Percentiles rank a stretch among this genome's conserved stretches.
Conservation (phyloP, 2,888 invertebrate species). For the Chaitophorus viminalis region DNA sequence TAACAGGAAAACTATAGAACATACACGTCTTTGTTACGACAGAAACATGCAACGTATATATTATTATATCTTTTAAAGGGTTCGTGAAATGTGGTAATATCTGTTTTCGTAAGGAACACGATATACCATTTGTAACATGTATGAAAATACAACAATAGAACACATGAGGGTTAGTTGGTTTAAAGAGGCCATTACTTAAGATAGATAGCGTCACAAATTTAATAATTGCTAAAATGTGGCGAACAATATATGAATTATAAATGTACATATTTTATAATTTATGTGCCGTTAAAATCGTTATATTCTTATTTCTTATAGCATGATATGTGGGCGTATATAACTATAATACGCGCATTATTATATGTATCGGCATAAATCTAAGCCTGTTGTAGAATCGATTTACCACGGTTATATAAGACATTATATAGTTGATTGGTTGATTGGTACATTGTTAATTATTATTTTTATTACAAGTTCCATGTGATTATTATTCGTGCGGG, state of each 20-base stretch:
- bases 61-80: background rate
- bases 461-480: background rate
- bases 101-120: conserved; percentile 13
- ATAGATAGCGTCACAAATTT: conserved; percentile 24
- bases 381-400: background rate
- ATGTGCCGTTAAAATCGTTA: too few relatives aligned
- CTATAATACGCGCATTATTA: too few relatives aligned
- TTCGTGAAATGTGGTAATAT: conserved; percentile 39
- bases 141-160: background rate
- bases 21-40: background rate
- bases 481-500: background rate
- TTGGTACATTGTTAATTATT: background rate
- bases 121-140: conserved; percentile 16
- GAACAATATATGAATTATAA: background rate
- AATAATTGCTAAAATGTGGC: conserved; percentile 15
- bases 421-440: too few relatives aligned
- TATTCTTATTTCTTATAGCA: too few relatives aligned
- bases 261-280: background rate
- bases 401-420: background rate
- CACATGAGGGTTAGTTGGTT: conserved; percentile 3
- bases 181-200: background rate
- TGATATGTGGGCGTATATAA: background rate
- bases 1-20: background rate
- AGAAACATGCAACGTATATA: conserved; percentile 3
- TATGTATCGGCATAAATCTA: background rate